Evolutionary conservation across 2,888 invertebrate species (phyloP), one percentile per base, ranked within the genome.

Genomic region (Polymixis lichenea): DNA sequence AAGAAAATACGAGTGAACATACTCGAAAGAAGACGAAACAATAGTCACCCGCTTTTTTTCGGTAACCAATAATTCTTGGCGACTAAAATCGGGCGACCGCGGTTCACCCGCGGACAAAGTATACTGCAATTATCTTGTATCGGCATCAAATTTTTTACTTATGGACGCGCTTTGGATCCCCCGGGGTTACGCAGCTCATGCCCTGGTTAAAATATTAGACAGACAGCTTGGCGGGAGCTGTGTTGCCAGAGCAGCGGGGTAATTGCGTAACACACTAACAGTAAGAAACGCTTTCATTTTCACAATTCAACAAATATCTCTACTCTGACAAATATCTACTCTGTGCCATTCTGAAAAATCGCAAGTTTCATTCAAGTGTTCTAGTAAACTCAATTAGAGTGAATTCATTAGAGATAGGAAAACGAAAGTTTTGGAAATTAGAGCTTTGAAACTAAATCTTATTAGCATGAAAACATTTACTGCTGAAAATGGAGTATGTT

Each of bases 381-480:
- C 87, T 11, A 82, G 62, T 84, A 55, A 85, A 75, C 87, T 70
- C 61, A 77, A 76, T 79, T 71, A 43, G 62, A 38, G 51, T 38
- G n/a, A 72, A 73, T 75, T 43, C 17, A 62, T 77, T 82, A 70
- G 70, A 74, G 46, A 46, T 46, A 65, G 19, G n/a, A 66, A 75
- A 82, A 32, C 66, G 66, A 73, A 79, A 79, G 70, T 70, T 60
- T 67, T 62, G 4, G 22, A 49, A 64, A 68, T 19, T 46, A 75
- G 58, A 58, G 65, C 68, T 56, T 49, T n/a, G 11, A 67, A 66
- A 72, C 22, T 51, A 25, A 72, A 43, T 5, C 13, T 38, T 22
- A 58, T 73, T 51, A 53, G 51, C 53, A 56, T 43, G 72, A 17
- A 55, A 51, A 32, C 4, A 17, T 46, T 46, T 1, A 3, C 7